Evolutionary conservation across 2,797 vertebrate species (phyloP).

Genomic region (Phataginus tricuspis): DNA sequence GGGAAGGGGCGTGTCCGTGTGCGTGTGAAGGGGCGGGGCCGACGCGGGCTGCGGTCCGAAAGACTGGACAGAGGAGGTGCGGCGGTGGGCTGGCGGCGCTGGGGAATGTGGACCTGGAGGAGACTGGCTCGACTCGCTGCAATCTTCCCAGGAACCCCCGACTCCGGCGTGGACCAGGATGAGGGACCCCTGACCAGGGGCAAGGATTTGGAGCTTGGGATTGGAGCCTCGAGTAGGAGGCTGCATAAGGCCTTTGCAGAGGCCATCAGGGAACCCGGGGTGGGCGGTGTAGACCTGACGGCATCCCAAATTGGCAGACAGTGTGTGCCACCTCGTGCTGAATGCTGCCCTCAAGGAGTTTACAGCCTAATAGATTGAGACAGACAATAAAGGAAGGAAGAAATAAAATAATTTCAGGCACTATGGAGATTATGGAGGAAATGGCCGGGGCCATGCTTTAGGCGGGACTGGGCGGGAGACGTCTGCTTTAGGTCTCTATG

Average conservation of each 20-base stretch:
- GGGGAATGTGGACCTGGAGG: background rate
- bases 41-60: background rate
- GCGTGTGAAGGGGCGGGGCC: constrained; percentile 69
- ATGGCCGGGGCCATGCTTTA: background rate
- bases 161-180: background rate
- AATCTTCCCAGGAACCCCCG: background rate
- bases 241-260: background rate
- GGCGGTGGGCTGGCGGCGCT: background rate
- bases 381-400: background rate
- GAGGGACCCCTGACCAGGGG: background rate
- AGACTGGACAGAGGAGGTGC: background rate
- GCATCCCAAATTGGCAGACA: no score
- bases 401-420: background rate
- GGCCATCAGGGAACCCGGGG: background rate
- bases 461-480: background rate
- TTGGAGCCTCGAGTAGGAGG: background rate
- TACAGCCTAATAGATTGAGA: background rate
- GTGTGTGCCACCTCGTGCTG: background rate
- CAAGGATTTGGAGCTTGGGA: background rate
- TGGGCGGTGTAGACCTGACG: no score
- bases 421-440: background rate
- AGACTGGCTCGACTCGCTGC: background rate
- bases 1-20: constrained; percentile 70
- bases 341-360: background rate
- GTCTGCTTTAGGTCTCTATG: background rate